phyloP scores from a whole-genome alignment of 2,888 invertebrate genomes.

The Spisula subtruncata region DNA sequence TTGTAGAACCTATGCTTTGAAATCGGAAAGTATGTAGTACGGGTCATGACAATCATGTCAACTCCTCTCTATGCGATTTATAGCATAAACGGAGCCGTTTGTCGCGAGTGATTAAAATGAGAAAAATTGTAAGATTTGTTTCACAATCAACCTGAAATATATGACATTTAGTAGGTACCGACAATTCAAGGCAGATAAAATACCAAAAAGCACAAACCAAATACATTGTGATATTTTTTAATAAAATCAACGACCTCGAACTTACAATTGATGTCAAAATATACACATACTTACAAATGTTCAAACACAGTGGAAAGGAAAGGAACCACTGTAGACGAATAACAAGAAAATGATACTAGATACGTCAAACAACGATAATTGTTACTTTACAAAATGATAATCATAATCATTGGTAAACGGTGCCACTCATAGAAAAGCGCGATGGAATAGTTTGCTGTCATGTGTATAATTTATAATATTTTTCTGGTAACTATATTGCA shows the following conservation, averaged over 20 bases:
- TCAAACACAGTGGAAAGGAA: constrained; percentile 32
- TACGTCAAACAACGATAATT: not conserved
- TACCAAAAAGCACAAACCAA: not conserved
- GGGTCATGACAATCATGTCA: too few species aligned
- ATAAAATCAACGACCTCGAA: constrained; percentile 51
- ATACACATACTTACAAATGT: constrained; percentile 41
- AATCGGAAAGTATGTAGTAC: too few species aligned
- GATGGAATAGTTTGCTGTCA: not conserved
- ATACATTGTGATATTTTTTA: constrained; percentile 45
- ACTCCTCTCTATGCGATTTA: too few species aligned
- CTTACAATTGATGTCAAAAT: constrained; percentile 49
- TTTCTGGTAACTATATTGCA: not conserved
- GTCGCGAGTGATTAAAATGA: too few species aligned
- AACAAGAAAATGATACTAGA: not conserved
- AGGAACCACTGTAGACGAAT: constrained; percentile 5
- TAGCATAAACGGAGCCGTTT: too few species aligned
- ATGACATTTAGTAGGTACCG: too few species aligned
- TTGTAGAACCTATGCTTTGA: too few species aligned
- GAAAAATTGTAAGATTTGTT: too few species aligned
- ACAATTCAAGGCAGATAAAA: not conserved
- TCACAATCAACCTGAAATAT: too few species aligned
- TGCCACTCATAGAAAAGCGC: not conserved
- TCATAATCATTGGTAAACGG: too few species aligned
- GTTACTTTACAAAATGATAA: too few species aligned
- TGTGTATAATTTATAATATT: not conserved